phyloP scores from a whole-genome alignment of 2,888 invertebrate species.

The Metacarcinus magister region DNA sequence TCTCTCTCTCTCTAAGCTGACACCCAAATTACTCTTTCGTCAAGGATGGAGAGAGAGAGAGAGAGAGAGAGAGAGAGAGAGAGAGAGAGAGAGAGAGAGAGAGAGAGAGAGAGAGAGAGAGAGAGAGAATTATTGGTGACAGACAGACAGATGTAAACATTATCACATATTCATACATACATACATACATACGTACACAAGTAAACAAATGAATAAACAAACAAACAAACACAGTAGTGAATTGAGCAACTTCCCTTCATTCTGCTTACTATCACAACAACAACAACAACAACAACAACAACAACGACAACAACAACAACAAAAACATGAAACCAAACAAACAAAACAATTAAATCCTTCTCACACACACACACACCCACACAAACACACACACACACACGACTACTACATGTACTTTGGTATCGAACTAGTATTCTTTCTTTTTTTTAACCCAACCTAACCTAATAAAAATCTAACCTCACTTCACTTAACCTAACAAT shows the following conservation, averaged over 20 bases:
- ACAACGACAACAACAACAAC: not conserved
- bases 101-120: conserved; percentile 26
- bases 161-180: not conserved
- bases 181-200: not conserved
- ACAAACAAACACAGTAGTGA: not conserved
- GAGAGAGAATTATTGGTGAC: not conserved
- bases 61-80: conserved; percentile 26
- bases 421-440: no score
- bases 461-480: not conserved
- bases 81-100: conserved; percentile 26
- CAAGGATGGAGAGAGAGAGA: conserved; percentile 9
- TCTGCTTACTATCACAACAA: not conserved
- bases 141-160: not conserved
- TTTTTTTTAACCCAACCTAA: not conserved
- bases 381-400: not conserved
- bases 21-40: no score
- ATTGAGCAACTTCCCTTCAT: not conserved
- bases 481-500: no score
- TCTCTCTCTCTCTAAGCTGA: conserved; percentile 16
- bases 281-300: not conserved
- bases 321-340: not conserved
- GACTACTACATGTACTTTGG: no score
- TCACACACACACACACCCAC: not conserved
- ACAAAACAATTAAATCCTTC: not conserved
- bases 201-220: not conserved